Evolutionary conservation across 92 coral and sea anemone genomes (phyloP).

Genomic region (Zoanthus sansibaricus): DNA sequence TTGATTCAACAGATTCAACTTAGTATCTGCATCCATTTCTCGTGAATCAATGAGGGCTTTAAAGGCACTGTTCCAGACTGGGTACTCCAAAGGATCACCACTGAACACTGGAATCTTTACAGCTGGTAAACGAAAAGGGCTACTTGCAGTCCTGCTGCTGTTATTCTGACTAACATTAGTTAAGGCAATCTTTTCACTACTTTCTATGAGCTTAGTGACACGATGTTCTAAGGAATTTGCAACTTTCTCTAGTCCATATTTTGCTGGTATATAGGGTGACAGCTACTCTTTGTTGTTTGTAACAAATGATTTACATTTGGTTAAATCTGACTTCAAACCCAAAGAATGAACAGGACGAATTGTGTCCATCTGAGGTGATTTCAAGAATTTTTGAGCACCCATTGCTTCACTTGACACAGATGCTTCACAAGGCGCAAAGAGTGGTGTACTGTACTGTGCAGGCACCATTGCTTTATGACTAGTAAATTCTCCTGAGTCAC

Average conservation of each 20-base stretch:
- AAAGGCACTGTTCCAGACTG: slow-evolving; percentile 63
- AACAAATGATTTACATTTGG: background rate
- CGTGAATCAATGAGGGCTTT: slow-evolving; percentile 57
- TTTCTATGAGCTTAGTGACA: slow-evolving; percentile 34
- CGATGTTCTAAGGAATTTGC: slow-evolving; percentile 42
- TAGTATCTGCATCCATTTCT: slow-evolving; percentile 62
- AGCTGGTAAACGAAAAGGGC: background rate
- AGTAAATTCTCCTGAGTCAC: background rate
- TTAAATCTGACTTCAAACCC: background rate
- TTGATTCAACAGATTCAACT: slow-evolving; percentile 65
- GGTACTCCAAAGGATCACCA: slow-evolving; percentile 69
- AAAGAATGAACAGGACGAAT: background rate
- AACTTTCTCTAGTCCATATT: slow-evolving; percentile 38
- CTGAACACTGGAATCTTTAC: slow-evolving; percentile 47
- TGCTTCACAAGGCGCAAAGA: too few relatives aligned
- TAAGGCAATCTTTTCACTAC: slow-evolving; percentile 37
- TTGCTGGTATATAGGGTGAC: background rate
- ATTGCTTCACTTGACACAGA: too few relatives aligned
- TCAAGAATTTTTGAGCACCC: too few relatives aligned
- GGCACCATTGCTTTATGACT: background rate
- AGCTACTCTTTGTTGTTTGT: background rate
- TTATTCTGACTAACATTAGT: slow-evolving; percentile 29
- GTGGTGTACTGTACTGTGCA: background rate
- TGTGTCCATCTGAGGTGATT: background rate
- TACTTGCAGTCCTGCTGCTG: background rate